Conservation (phyloP, 2,888 invertebrate species). For the Drymonia ruficornis region DNA sequence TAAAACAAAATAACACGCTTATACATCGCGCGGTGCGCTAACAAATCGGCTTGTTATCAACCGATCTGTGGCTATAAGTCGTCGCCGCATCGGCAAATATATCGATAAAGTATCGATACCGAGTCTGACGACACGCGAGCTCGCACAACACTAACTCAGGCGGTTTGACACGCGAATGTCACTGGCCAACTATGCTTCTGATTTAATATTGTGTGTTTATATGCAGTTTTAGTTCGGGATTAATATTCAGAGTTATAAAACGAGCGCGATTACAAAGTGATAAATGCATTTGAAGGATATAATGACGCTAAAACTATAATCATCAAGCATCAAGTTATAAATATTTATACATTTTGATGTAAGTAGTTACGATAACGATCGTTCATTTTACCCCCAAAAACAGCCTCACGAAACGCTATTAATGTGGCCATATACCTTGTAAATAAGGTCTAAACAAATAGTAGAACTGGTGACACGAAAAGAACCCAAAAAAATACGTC, state of each 20-base stretch:
- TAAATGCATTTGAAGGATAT: not conserved
- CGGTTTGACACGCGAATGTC: constrained; percentile 50
- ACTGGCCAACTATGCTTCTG: constrained; percentile 38
- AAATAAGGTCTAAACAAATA: too few relatives aligned
- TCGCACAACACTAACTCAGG: constrained; percentile 63
- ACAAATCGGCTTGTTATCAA: constrained; percentile 79
- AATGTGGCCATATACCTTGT: too few relatives aligned
- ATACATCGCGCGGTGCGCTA: constrained; percentile 52
- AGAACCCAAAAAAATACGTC: not conserved
- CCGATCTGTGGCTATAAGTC: constrained; percentile 73
- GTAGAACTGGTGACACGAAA: too few relatives aligned
- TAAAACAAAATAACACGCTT: constrained; percentile 57
- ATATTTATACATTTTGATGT: too few relatives aligned
- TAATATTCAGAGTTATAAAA: constrained; percentile 10
- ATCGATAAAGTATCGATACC: constrained; percentile 66
- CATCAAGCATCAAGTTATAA: too few relatives aligned
- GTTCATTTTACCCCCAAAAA: too few relatives aligned
- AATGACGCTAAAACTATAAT: too few relatives aligned
- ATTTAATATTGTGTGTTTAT: constrained; percentile 37
- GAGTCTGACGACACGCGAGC: constrained; percentile 59
- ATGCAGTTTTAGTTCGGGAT: constrained; percentile 10
- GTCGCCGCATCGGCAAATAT: constrained; percentile 72
- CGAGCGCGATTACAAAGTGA: constrained; percentile 9
- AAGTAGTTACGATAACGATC: too few relatives aligned
- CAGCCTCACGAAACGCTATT: too few relatives aligned